phyloP scores from a whole-genome alignment of 2,113 vertebrate genomes.

The Murina feae region DNA sequence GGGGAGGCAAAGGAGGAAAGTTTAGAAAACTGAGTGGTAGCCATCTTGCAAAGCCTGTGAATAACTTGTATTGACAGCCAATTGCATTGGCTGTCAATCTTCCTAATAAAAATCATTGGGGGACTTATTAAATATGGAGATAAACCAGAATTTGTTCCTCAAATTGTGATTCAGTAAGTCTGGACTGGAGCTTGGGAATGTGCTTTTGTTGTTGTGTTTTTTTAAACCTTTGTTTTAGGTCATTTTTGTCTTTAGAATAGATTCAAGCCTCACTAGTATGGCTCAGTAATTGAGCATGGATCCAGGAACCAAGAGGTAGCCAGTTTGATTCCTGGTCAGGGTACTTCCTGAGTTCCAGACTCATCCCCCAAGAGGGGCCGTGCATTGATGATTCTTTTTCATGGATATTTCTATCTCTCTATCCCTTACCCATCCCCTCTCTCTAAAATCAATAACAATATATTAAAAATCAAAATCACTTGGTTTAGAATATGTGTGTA shows the following conservation, averaged over 20 bases:
- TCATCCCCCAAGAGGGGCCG: too few species aligned
- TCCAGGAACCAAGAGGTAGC: too few species aligned
- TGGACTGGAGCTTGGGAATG: fast-evolving
- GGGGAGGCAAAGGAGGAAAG: background rate
- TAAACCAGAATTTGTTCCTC: background rate
- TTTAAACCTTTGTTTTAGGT: background rate
- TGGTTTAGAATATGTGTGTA: background rate
- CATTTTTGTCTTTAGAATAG: background rate
- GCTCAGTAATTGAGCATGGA: too few species aligned
- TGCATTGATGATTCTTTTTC: too few species aligned
- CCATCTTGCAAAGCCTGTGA: background rate
- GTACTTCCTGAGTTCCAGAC: too few species aligned
- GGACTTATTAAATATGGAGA: background rate
- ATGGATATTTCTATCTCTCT: too few species aligned
- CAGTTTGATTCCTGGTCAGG: too few species aligned
- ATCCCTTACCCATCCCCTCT: too few species aligned
- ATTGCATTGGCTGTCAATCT: background rate
- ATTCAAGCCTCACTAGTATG: background rate
- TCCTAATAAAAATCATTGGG: background rate
- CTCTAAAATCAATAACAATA: too few species aligned
- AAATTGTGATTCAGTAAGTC: background rate
- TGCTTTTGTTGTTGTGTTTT: background rate
- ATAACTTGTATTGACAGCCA: background rate
- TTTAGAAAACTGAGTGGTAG: background rate
- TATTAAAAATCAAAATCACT: background rate